A percentile compares a stretch with the other conserved stretches of the same genome.
phyloP scores from a whole-genome alignment of 1,140 invertebrate species.

The Sipha flava region DNA sequence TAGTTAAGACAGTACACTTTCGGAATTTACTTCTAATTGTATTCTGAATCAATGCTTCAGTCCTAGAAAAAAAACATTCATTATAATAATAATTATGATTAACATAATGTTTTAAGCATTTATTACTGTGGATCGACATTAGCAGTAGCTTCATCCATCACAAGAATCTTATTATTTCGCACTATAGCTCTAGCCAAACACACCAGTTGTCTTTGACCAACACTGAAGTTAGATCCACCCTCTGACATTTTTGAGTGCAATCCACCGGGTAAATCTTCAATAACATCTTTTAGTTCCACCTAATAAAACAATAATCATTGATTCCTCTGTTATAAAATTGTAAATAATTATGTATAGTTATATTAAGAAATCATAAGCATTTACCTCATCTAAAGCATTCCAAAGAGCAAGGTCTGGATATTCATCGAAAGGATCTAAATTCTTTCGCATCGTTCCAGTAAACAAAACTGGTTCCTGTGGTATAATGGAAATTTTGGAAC shows the following conservation, averaged over 20 bases:
- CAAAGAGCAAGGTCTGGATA: constrained; percentile 54
- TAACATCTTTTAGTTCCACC: constrained; percentile 39
- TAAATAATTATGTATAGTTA: neutral
- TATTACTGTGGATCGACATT: constrained; percentile 64
- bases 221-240: constrained; percentile 68
- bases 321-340: neutral
- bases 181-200: constrained; percentile 74
- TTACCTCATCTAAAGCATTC: constrained; percentile 56
- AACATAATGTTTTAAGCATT: neutral
- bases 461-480: constrained; percentile 63
- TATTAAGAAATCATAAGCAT: constrained; percentile 66
- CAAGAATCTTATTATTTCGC: constrained; percentile 61
- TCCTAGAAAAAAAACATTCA: constrained; percentile 47
- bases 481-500: constrained; percentile 60
- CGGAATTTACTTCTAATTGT: constrained; percentile 61
- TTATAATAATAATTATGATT: neutral
- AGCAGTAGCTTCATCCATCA: constrained; percentile 63
- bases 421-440: too few species aligned
- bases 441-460: constrained; percentile 51
- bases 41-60: constrained; percentile 57
- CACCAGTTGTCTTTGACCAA: constrained; percentile 75
- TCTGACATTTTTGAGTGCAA: constrained; percentile 41
- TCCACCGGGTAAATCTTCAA: constrained; percentile 35
- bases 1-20: constrained; percentile 69
- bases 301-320: neutral